Conservation (phyloP, 1,140 invertebrate species). For the Brachionus asplanchnoidis region DNA sequence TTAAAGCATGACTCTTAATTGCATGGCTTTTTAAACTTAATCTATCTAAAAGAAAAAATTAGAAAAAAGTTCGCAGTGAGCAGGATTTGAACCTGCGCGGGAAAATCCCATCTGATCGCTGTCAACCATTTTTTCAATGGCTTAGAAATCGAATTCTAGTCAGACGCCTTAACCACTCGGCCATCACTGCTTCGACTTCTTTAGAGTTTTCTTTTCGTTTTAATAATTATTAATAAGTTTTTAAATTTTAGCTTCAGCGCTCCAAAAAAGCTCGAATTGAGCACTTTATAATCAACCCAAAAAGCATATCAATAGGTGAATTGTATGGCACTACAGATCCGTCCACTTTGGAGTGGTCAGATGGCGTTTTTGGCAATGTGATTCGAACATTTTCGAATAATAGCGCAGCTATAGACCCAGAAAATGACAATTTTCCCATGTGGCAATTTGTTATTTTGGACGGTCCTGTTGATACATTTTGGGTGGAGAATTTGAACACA, state of each 20-base stretch:
- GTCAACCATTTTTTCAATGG: not conserved
- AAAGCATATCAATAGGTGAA: conserved; percentile 71
- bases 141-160: not conserved
- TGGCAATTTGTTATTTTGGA: conserved; percentile 83
- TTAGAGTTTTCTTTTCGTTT: not conserved
- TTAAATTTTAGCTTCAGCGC: not conserved
- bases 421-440: not conserved
- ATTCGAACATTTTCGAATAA: not conserved
- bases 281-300: conserved; percentile 66
- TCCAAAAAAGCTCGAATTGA: conserved; percentile 27
- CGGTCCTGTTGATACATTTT: conserved; percentile 78
- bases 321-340: conserved; percentile 80
- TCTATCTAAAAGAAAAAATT: not conserved
- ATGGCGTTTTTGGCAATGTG: conserved; percentile 66
- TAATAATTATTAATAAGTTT: not conserved
- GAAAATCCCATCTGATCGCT: not conserved
- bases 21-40: not conserved
- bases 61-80: not conserved
- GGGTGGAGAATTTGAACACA: conserved; percentile 88
- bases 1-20: not conserved
- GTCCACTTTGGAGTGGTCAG: conserved; percentile 74
- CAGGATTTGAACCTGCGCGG: not conserved
- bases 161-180: not conserved
- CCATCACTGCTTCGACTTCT: not conserved
- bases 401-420: not conserved